Evolutionary conservation across 2,888 invertebrate species (phyloP).

Genomic region (Nipponacmea schrenckii): DNA sequence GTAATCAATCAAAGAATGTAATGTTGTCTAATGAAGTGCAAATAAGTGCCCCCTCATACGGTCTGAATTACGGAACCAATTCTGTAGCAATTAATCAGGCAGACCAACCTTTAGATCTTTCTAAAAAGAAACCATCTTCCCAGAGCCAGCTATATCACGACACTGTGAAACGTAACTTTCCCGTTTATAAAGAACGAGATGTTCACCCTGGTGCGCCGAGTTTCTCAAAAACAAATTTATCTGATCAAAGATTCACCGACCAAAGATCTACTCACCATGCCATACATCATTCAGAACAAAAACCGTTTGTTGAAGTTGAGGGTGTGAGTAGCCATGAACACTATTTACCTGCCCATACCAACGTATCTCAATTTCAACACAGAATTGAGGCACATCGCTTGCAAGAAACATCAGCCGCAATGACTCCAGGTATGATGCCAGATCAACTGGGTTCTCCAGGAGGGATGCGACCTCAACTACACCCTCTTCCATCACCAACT

Average conservation of each 20-base stretch:
- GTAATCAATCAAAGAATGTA: neutral
- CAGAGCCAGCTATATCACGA: conserved; percentile 18
- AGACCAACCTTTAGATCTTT: conserved; percentile 36
- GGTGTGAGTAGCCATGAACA: neutral
- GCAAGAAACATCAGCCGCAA: conserved; percentile 18
- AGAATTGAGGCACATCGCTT: neutral
- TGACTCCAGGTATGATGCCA: conserved; percentile 12
- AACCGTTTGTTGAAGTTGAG: neutral
- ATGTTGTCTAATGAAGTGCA: neutral
- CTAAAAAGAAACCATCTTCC: conserved; percentile 34
- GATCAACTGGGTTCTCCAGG: conserved; percentile 17
- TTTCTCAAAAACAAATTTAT: neutral
- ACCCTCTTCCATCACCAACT: conserved; percentile 28
- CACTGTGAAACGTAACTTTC: conserved; percentile 13
- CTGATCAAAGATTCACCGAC: neutral
- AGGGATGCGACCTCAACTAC: conserved; percentile 27
- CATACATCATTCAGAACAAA: neutral
- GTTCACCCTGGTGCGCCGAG: neutral
- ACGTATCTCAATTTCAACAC: conserved; percentile 14
- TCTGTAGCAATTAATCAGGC: neutral
- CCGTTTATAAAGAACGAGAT: conserved; percentile 15
- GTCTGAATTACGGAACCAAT: neutral
- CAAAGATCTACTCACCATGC: neutral
- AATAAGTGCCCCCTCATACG: neutral
- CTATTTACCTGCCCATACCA: conserved; percentile 19